These are phyloP conservation scores for Chauna torquata DNA, from an alignment of 2,113 vertebrate species.

Conservation along the genomic window DNA sequence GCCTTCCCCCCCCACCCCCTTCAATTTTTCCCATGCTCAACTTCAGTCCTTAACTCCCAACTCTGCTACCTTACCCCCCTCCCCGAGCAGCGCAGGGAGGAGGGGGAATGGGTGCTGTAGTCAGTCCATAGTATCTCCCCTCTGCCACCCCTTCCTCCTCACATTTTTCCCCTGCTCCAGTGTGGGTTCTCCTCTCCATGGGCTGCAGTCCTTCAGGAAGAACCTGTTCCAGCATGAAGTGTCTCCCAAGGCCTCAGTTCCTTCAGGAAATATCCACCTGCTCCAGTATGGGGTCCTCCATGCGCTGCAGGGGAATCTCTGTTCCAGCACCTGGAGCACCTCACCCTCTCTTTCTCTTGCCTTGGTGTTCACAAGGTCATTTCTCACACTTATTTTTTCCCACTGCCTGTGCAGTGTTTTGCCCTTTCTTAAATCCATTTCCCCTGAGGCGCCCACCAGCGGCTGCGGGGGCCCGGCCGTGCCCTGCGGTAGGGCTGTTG, in stretches of 20 bases:
- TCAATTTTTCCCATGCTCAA: background rate
- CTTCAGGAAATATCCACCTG: too few relatives aligned
- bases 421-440: background rate
- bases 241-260: too few relatives aligned
- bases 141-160: background rate
- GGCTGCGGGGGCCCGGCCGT: background rate
- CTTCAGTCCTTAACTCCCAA: background rate
- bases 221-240: background rate
- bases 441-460: background rate
- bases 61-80: background rate
- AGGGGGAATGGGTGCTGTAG: fast-evolving
- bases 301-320: background rate
- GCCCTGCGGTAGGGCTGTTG: background rate
- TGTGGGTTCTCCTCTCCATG: background rate
- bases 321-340: background rate
- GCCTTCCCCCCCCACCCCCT: background rate
- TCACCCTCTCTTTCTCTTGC: background rate
- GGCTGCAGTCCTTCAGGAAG: background rate
- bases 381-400: background rate
- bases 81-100: fast-evolving
- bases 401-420: background rate
- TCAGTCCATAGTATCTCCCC: background rate
- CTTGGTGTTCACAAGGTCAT: background rate
- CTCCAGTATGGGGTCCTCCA: background rate
- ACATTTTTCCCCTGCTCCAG: background rate